Conservation (phyloP, 2,797 vertebrate species). For the Squalus acanthias region DNA sequence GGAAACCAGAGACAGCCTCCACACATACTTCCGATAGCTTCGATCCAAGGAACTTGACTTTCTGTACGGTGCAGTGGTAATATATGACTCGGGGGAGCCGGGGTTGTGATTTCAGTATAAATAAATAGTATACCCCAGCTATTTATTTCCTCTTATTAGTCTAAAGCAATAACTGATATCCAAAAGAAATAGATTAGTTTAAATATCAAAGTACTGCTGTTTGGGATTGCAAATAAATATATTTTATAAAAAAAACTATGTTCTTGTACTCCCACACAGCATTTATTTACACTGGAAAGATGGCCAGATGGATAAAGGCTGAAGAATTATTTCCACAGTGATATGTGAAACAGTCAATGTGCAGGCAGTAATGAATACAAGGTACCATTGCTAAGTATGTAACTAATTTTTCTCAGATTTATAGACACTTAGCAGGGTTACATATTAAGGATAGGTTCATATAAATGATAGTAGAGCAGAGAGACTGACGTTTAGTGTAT, state of each 20-base stretch:
- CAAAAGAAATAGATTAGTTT: not conserved
- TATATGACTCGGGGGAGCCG: not conserved
- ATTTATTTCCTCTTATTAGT: not conserved
- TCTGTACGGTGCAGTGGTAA: not conserved
- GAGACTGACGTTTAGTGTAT: not conserved
- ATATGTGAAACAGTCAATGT: not conserved
- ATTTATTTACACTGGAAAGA: not conserved
- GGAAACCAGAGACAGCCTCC: not conserved
- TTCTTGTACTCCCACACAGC: not conserved
- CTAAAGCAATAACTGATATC: not conserved
- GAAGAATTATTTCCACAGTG: conserved; percentile 19
- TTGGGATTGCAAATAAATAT: not conserved
- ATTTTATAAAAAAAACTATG: not conserved
- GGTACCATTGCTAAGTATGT: not conserved
- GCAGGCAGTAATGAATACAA: not conserved
- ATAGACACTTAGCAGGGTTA: not conserved
- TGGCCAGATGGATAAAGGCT: not conserved
- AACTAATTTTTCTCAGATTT: not conserved
- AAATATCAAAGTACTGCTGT: not conserved
- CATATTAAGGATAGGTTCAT: not conserved
- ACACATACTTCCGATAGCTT: not conserved
- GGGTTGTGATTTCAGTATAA: not conserved
- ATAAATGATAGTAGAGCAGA: not conserved
- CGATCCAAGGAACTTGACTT: not conserved
- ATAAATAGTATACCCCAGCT: not conserved